Evolutionary conservation across 2,888 invertebrate species (phyloP), one percentile per base, ranked within the genome.

Genomic region (Chymomyza procnemis): DNA sequence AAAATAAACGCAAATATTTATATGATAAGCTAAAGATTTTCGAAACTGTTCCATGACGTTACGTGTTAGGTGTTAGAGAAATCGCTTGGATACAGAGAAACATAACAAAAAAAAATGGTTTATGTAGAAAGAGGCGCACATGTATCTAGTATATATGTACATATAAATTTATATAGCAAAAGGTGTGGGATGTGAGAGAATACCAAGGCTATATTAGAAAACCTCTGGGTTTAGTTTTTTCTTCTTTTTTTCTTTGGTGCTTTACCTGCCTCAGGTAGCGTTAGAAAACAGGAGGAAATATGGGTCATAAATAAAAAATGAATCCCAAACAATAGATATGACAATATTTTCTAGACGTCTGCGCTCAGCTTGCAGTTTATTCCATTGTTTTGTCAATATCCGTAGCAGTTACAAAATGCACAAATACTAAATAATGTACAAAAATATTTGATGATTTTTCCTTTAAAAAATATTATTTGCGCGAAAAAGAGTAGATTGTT

Each of bases 1-100:
- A 74, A 85, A 88, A 72, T 78, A 74, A 88, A 88, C 79, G 72
- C 75, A 82, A 85, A 85, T 80, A 80, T 78, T 82, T 76, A 82
- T 74, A 64, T 73, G 70, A 78, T 75, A 75, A 74, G 74, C 67
- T 68, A 59, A 71, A 69, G 67, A 62, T 80, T 66, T 64, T 71
- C 67, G 22, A 83, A 85, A 82, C 77, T 71, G 81, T 82, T 86
- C 78, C 81, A 84, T 80, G 81, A 79, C 81, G 81, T 76, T 61
- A 65, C 47, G 48, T n/a, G 22, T 8, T 56, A 50, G 22, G 21
- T 54, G 61, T 41, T 19, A 26, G 48, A 57, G 59, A 70, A 66
- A 74, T 57, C 64, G 70, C 30, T 61, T 61, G 18, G 46, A 56
- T 50, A 48, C 57, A 58, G 18, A 30, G 47, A 48, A 18, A 48